These are phyloP conservation scores for Agrochola macilenta DNA, from an alignment of 2,888 invertebrate genomes.

Conservation along the genomic window DNA sequence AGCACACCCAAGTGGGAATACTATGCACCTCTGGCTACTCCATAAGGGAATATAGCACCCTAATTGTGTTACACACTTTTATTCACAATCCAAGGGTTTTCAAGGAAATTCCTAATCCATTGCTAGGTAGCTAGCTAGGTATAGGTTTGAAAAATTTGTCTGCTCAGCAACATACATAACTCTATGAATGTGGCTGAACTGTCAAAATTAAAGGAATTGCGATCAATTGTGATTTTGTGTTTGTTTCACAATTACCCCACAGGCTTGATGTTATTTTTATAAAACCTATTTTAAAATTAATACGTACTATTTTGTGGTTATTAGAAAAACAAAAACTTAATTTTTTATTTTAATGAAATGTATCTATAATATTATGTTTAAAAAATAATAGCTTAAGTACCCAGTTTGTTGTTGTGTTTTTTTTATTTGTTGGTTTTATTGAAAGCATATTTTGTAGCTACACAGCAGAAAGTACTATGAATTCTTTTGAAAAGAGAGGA, in stretches of 20 bases:
- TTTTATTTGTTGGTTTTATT: neutral
- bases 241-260: neutral
- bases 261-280: neutral
- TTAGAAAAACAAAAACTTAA: neutral
- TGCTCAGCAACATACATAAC: too few species aligned
- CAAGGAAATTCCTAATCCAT: too few species aligned
- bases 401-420: neutral
- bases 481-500: neutral
- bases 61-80: too few species aligned
- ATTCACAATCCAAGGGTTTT: too few species aligned
- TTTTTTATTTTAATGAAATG: neutral
- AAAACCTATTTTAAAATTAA: neutral
- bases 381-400: neutral
- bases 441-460: neutral
- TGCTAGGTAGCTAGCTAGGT: too few species aligned
- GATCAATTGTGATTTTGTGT: neutral
- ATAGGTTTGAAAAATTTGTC: too few species aligned
- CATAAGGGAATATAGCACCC: too few species aligned
- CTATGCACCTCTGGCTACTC: neutral
- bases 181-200: too few species aligned
- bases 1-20: neutral
- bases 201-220: too few species aligned
- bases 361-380: neutral
- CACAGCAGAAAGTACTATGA: too few species aligned
- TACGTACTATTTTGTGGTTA: neutral